phyloP scores from a whole-genome alignment of 2,113 vertebrate genomes.

The Halcyon malimbica region DNA sequence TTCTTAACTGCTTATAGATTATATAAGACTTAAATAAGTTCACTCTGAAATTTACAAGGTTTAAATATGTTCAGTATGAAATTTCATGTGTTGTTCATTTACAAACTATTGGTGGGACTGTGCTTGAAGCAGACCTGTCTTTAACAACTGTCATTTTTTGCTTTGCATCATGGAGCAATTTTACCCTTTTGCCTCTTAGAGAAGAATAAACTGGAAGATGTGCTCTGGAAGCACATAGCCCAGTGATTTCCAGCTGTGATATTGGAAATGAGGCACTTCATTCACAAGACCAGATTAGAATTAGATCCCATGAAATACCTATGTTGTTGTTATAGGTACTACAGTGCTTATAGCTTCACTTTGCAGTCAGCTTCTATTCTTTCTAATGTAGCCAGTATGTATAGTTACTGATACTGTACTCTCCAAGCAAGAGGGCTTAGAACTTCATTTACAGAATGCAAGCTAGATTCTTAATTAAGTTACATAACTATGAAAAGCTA shows the following conservation, averaged over 20 bases:
- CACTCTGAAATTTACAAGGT: background rate
- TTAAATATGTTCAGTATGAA: background rate
- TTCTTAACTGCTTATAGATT: background rate
- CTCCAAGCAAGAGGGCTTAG: background rate
- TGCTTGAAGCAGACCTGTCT: background rate
- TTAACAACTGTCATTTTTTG: background rate
- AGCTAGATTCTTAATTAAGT: background rate
- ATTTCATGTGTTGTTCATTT: background rate
- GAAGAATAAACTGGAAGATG: background rate
- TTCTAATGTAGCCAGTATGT: background rate
- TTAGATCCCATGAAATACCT: background rate
- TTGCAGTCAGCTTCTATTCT: background rate
- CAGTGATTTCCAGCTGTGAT: background rate
- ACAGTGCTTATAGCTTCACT: background rate
- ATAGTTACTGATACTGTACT: background rate
- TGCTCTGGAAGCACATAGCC: background rate
- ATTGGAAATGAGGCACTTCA: background rate
- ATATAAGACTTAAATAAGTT: background rate
- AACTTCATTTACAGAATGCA: background rate
- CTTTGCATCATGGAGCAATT: background rate
- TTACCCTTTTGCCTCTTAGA: background rate
- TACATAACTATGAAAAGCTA: background rate
- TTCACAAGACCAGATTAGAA: background rate
- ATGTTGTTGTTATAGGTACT: background rate
- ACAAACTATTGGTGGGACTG: background rate